phyloP scores from a whole-genome alignment of 1,140 invertebrate genomes.

The Drosophila orosa region DNA sequence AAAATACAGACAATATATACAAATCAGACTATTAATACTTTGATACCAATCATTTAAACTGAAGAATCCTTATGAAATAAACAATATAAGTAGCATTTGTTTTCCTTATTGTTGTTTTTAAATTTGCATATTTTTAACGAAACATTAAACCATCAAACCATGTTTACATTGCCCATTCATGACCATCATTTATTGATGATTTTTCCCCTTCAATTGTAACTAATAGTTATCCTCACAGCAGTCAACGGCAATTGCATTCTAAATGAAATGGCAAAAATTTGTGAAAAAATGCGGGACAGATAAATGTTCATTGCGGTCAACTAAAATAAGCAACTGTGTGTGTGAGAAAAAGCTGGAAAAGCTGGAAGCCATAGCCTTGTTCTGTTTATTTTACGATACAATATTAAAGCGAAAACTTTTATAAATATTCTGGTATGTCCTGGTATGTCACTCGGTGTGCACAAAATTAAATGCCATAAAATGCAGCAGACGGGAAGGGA shows the following conservation, averaged over 20 bases:
- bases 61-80: too few species aligned
- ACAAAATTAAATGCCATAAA: conserved; percentile 75
- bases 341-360: conserved; percentile 6
- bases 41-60: too few species aligned
- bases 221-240: conserved; percentile 21
- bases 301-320: conserved; percentile 44
- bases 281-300: conserved; percentile 30
- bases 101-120: background rate
- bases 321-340: conserved; percentile 25
- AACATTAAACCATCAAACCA: background rate
- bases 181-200: conserved; percentile 17
- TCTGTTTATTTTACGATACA: conserved; percentile 60
- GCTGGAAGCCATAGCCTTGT: conserved; percentile 7
- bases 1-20: background rate
- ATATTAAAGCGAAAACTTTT: conserved; percentile 44
- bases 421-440: conserved; percentile 21
- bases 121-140: background rate
- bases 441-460: conserved; percentile 10
- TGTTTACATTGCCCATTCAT: conserved; percentile 17
- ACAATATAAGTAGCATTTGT: too few species aligned
- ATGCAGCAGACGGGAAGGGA: conserved; percentile 18
- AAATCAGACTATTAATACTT: too few species aligned
- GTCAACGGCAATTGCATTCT: conserved; percentile 22
- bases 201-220: conserved; percentile 21
- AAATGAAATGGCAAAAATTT: conserved; percentile 32